phyloP scores from a whole-genome alignment of 2,888 invertebrate species.

The Quadroppia sp. region DNA sequence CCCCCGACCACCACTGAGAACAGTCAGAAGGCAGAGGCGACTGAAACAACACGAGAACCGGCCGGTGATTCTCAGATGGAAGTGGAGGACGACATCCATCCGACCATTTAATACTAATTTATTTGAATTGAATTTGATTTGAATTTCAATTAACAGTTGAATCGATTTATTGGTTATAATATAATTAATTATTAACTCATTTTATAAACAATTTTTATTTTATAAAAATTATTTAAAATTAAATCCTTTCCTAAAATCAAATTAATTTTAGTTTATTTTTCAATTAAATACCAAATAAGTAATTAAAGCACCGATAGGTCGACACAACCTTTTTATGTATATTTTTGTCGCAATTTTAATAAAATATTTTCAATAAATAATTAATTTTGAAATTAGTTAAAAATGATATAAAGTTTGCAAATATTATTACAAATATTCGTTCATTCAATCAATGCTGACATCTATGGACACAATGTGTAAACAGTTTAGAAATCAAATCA shows the following conservation, averaged over 20 bases:
- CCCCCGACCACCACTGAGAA: not conserved
- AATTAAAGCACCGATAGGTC: not conserved
- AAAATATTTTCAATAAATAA: not conserved
- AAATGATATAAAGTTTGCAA: not conserved
- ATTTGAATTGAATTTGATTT: not conserved
- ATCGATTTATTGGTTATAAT: not conserved
- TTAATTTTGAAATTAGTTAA: not conserved
- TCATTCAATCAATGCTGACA: not conserved
- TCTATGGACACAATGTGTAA: not conserved
- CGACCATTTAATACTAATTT: slow-evolving; percentile 12
- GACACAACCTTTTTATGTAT: not conserved
- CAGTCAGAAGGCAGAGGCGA: not conserved
- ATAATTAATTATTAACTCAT: no score
- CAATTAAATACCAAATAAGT: no score
- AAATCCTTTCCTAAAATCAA: no score
- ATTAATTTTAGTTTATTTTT: no score
- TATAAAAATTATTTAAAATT: not conserved
- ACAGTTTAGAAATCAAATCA: no score
- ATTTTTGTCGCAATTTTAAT: not conserved
- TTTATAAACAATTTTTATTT: not conserved
- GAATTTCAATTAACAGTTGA: not conserved
- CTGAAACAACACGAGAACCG: not conserved
- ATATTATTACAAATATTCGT: not conserved
- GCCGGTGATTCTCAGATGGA: slow-evolving; percentile 14
- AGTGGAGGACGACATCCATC: slow-evolving; percentile 26